Percentiles rank a stretch among this genome's conserved stretches.
Conservation (phyloP, 2,888 invertebrate genomes). For the Ormia ochracea region DNA sequence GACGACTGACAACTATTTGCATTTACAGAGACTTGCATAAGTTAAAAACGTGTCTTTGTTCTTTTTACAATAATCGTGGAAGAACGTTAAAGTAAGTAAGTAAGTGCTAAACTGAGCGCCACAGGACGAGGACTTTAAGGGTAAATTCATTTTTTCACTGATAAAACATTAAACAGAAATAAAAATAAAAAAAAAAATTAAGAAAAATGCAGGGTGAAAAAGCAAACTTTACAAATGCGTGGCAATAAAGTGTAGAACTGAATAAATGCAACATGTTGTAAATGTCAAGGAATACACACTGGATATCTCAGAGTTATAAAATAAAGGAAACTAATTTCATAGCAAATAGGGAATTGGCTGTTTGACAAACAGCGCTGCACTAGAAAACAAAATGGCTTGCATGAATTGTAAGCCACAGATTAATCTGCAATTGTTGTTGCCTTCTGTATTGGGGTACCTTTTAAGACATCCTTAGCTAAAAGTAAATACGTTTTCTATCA, state of each 20-base stretch:
- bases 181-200: neutral
- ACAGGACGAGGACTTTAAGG: slow-evolving; percentile 36
- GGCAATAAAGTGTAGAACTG: slow-evolving; percentile 52
- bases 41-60: neutral
- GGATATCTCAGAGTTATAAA: slow-evolving; percentile 30
- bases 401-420: no score
- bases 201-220: slow-evolving; percentile 16
- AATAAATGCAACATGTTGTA: slow-evolving; percentile 71
- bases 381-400: neutral
- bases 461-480: no score
- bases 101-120: slow-evolving; percentile 29
- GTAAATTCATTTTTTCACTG: slow-evolving; percentile 21
- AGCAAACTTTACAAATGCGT: slow-evolving; percentile 48
- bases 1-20: slow-evolving; percentile 27
- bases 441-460: no score
- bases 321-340: slow-evolving; percentile 1
- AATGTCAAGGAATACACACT: slow-evolving; percentile 9
- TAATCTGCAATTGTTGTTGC: no score
- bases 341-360: neutral
- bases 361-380: neutral
- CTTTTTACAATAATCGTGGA: neutral
- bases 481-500: no score
- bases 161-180: slow-evolving; percentile 42
- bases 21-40: slow-evolving; percentile 2
- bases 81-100: slow-evolving; percentile 6